A percentile compares a stretch with the other conserved stretches of the same genome.
phyloP scores from a whole-genome alignment of 2,888 invertebrate species.

The Tetranychus truncatus region DNA sequence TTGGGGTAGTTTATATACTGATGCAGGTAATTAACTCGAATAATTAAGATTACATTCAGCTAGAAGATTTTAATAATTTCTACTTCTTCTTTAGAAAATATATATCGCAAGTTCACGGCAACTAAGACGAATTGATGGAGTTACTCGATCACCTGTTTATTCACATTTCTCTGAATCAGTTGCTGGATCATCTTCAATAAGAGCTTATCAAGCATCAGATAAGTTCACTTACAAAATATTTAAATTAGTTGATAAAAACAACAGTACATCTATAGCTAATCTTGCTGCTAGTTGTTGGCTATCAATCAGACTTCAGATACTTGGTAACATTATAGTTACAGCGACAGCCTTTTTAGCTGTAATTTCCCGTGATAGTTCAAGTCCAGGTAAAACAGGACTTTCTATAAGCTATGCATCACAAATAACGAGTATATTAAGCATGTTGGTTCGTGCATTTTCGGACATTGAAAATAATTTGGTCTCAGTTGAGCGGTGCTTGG shows the following conservation, averaged over 20 bases:
- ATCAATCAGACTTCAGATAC: slow-evolving; percentile 35
- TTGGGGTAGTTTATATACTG: slow-evolving; percentile 31
- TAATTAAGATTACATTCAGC: no score
- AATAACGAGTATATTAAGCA: slow-evolving; percentile 17
- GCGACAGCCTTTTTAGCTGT: slow-evolving; percentile 43
- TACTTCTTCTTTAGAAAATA: no score
- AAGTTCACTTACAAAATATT: slow-evolving; percentile 37
- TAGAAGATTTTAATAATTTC: no score
- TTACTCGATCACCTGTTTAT: slow-evolving; percentile 42
- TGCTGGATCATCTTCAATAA: slow-evolving; percentile 34
- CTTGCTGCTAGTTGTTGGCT: slow-evolving; percentile 33
- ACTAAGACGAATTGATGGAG: slow-evolving; percentile 39
- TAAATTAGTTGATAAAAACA: slow-evolving; percentile 36
- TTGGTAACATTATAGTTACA: slow-evolving; percentile 41
- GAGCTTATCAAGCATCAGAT: slow-evolving; percentile 28
- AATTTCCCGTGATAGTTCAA: slow-evolving; percentile 35
- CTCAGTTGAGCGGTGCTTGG: slow-evolving; percentile 21
- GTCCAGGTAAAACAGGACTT: slow-evolving; percentile 45
- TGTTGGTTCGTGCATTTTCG: slow-evolving; percentile 17
- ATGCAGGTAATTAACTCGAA: slow-evolving; percentile 33
- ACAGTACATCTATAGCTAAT: slow-evolving; percentile 29
- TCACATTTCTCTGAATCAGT: slow-evolving; percentile 41
- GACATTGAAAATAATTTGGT: slow-evolving; percentile 23
- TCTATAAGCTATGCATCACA: slow-evolving; percentile 37
- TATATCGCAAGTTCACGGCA: slow-evolving; percentile 41